Conservation (phyloP, 2,888 invertebrate genomes). For the Platerodrilus igneus region DNA sequence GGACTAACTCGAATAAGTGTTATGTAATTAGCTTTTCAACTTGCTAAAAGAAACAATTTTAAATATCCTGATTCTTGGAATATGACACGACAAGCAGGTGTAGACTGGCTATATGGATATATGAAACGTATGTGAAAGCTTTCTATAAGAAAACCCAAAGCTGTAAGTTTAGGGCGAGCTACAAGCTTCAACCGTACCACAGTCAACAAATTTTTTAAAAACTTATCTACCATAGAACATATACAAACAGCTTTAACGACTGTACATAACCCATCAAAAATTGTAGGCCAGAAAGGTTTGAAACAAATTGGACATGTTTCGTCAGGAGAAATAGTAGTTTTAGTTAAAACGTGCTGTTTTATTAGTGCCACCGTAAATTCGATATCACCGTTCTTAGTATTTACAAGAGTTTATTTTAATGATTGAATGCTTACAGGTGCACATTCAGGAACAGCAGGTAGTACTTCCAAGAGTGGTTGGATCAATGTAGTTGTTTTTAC, state of each 20-base stretch:
- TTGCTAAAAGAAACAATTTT: not conserved
- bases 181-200: not conserved
- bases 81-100: not conserved
- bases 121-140: not conserved
- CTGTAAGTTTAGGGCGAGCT: not conserved
- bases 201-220: not conserved
- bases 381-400: not conserved
- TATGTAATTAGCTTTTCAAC: too few species aligned
- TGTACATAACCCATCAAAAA: not conserved
- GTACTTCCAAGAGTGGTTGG: too few species aligned
- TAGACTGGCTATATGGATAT: not conserved
- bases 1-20: not conserved
- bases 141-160: constrained; percentile 2
- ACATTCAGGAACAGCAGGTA: too few species aligned
- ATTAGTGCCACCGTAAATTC: not conserved
- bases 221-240: not conserved
- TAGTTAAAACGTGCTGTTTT: too few species aligned
- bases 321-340: too few species aligned
- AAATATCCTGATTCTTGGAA: not conserved
- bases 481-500: too few species aligned
- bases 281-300: not conserved
- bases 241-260: not conserved
- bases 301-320: not conserved
- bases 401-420: not conserved
- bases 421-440: too few species aligned